These are phyloP conservation scores for Deladenus siricidicola DNA, from an alignment of 2,888 invertebrate species.

Conservation along the genomic window DNA sequence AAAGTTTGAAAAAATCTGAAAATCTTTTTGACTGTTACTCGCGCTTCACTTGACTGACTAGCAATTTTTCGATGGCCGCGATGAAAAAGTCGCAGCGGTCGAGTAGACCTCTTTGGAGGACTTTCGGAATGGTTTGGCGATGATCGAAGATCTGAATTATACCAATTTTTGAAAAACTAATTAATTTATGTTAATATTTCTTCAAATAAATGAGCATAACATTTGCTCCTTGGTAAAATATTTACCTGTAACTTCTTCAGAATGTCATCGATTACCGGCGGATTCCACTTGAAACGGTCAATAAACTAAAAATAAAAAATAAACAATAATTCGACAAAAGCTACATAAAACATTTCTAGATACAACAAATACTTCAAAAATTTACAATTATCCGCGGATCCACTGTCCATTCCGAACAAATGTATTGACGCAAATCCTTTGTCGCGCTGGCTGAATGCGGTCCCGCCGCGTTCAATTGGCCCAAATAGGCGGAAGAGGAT, in stretches of 20 bases:
- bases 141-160: conserved; percentile 73
- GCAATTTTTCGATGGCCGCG: conserved; percentile 55
- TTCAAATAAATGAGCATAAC: too few species aligned
- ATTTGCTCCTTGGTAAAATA: too few species aligned
- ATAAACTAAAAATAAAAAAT: conserved; percentile 33
- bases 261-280: conserved; percentile 95
- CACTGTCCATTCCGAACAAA: conserved; percentile 88
- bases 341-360: too few species aligned
- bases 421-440: conserved; percentile 59
- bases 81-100: conserved; percentile 89
- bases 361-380: not conserved
- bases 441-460: conserved; percentile 2
- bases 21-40: not conserved
- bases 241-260: conserved; percentile 73
- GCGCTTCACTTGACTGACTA: conserved; percentile 1
- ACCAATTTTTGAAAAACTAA: not conserved
- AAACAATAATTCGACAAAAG: too few species aligned
- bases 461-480: not conserved
- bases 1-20: not conserved
- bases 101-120: conserved; percentile 95
- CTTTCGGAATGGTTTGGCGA: conserved; percentile 94
- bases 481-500: not conserved
- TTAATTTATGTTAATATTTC: not conserved
- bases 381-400: conserved; percentile 64
- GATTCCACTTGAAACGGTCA: conserved; percentile 64